phyloP scores from a whole-genome alignment of 2,888 invertebrate genomes.

The Cheilosia scutellata region DNA sequence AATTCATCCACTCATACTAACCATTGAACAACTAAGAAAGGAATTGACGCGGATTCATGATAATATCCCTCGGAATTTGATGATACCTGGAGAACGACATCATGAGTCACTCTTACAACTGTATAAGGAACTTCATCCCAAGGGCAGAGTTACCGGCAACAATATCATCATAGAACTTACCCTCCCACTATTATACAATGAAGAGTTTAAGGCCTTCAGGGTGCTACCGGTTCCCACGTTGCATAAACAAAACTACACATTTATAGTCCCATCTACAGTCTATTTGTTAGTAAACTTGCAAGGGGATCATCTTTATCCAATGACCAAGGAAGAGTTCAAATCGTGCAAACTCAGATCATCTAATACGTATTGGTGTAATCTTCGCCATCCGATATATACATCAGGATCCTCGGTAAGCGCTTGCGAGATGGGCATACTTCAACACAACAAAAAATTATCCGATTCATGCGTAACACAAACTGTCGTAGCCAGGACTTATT shows the following conservation, averaged over 20 bases:
- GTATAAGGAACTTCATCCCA: background rate
- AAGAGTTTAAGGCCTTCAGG: slow-evolving; percentile 3
- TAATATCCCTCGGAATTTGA: slow-evolving; percentile 2
- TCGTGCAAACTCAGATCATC: background rate
- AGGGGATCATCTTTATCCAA: background rate
- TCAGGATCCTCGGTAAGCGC: background rate
- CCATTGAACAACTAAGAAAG: slow-evolving; percentile 23
- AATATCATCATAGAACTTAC: slow-evolving; percentile 20
- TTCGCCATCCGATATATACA: background rate
- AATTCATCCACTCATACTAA: slow-evolving; percentile 7
- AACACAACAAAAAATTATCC: background rate
- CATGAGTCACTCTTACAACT: slow-evolving; percentile 16
- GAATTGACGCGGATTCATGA: slow-evolving; percentile 11
- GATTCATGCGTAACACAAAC: background rate
- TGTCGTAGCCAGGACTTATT: background rate
- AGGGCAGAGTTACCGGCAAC: slow-evolving; percentile 6
- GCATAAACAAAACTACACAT: slow-evolving; percentile 9
- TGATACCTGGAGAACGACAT: slow-evolving; percentile 19
- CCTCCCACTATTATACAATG: slow-evolving; percentile 8
- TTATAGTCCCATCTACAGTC: background rate
- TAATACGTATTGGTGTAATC: background rate
- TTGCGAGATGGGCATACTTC: slow-evolving; percentile 10
- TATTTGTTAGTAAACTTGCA: slow-evolving; percentile 19
- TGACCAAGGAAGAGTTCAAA: slow-evolving; percentile 2
- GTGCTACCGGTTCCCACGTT: too few species aligned